Conservation (phyloP, 2,797 vertebrate species). For the Poecilia velifera region DNA sequence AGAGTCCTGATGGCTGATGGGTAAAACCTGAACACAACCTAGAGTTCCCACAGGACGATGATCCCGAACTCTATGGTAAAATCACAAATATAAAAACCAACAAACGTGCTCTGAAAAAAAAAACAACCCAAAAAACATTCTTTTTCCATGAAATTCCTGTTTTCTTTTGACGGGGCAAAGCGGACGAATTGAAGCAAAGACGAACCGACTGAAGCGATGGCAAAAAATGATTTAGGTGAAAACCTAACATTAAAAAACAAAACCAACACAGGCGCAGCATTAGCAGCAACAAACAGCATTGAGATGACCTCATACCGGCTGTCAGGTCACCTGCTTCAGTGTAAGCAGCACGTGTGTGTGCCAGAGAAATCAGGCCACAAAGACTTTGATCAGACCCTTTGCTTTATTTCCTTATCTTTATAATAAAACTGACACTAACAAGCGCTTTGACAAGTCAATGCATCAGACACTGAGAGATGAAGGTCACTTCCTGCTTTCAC, state of each 20-base stretch:
- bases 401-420: conserved; percentile 47
- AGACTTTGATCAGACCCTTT: conserved; percentile 32
- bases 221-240: not conserved
- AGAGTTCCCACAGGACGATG: not conserved
- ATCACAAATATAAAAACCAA: not conserved
- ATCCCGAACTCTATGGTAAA: not conserved
- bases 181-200: too few species aligned
- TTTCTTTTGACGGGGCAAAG: not conserved
- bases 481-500: not conserved
- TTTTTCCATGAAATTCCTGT: not conserved
- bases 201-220: not conserved
- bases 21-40: not conserved
- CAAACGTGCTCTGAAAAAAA: too few species aligned
- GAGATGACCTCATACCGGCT: not conserved
- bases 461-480: not conserved
- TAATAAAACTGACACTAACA: conserved; percentile 32
- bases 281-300: conserved; percentile 1
- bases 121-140: not conserved
- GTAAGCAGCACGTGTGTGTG: not conserved
- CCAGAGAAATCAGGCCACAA: conserved; percentile 25
- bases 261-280: conserved; percentile 9
- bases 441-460: conserved; percentile 13
- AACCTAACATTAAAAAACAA: not conserved
- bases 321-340: conserved; percentile 2
- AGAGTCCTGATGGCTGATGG: not conserved